phyloP scores from a whole-genome alignment of 2,888 invertebrate species.

The Drosophila pseudotakahashii region DNA sequence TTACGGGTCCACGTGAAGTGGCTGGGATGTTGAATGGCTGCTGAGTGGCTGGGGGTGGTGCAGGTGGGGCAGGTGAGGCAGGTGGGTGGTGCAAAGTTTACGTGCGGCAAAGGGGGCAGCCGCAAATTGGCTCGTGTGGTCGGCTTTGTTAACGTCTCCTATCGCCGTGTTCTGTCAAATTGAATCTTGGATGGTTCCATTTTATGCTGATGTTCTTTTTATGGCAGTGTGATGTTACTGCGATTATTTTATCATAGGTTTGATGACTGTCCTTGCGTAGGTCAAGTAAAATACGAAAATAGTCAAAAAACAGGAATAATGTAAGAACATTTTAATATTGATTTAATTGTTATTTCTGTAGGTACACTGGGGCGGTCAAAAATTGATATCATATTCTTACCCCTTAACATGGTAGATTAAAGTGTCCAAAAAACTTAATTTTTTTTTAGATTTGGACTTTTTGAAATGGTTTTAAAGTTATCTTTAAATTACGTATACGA shows the following conservation, averaged over 20 bases:
- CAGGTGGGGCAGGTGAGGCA: background rate
- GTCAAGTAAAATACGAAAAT: too few relatives aligned
- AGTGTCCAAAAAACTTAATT: too few relatives aligned
- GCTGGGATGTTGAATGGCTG: background rate
- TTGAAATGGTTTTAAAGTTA: too few relatives aligned
- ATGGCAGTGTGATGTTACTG: background rate
- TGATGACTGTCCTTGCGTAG: background rate
- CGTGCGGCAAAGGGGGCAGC: slow-evolving; percentile 44
- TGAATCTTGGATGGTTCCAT: slow-evolving; percentile 17
- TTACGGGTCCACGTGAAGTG: slow-evolving; percentile 41
- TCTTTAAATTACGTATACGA: too few relatives aligned
- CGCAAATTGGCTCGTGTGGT: slow-evolving; percentile 61
- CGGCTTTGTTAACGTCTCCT: slow-evolving; percentile 27
- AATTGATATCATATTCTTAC: too few relatives aligned
- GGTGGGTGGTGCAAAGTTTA: slow-evolving; percentile 30
- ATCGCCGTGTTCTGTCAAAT: slow-evolving; percentile 22
- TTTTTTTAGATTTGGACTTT: too few relatives aligned
- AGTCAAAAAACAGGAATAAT: too few relatives aligned
- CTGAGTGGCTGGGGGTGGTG: slow-evolving; percentile 10
- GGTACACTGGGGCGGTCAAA: too few relatives aligned
- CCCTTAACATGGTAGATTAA: too few relatives aligned
- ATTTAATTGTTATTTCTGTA: too few relatives aligned
- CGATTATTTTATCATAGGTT: background rate
- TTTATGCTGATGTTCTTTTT: slow-evolving; percentile 31
- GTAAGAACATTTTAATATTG: too few relatives aligned